These are phyloP conservation scores for Clarias batrachus DNA, from an alignment of 2,113 vertebrate species.

Conservation along the genomic window DNA sequence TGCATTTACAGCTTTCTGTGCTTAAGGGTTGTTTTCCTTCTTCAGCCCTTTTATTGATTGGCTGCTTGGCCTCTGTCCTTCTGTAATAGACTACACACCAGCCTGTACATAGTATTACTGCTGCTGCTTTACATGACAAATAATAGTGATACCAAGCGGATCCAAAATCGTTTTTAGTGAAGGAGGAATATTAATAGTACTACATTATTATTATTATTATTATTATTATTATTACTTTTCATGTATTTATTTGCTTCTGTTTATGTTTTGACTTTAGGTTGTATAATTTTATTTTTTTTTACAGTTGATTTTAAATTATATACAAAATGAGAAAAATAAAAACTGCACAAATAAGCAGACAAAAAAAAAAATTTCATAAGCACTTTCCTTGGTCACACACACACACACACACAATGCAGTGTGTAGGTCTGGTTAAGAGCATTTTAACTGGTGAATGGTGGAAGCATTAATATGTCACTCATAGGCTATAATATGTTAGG, in stretches of 20 bases:
- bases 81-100: constrained; percentile 47
- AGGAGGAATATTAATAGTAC: not conserved
- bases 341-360: not conserved
- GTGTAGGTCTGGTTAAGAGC: constrained; percentile 36
- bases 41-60: constrained; percentile 37
- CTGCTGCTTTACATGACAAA: constrained; percentile 37
- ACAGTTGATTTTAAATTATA: too few relatives aligned
- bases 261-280: not conserved
- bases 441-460: constrained; percentile 41
- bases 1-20: not conserved
- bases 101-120: constrained; percentile 41
- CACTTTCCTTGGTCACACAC: not conserved
- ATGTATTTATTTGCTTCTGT: not conserved
- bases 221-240: not conserved
- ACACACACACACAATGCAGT: constrained; percentile 11
- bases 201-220: not conserved
- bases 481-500: constrained; percentile 49
- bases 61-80: constrained; percentile 30
- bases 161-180: constrained; percentile 19
- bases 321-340: not conserved
- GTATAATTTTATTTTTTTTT: not conserved
- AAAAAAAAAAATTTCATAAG: not conserved
- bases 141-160: constrained; percentile 31
- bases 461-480: constrained; percentile 45
- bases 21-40: constrained; percentile 1